These are phyloP conservation scores for Antechinus stuartii DNA, from an alignment of 2,113 vertebrate genomes.

Conservation along the genomic window DNA sequence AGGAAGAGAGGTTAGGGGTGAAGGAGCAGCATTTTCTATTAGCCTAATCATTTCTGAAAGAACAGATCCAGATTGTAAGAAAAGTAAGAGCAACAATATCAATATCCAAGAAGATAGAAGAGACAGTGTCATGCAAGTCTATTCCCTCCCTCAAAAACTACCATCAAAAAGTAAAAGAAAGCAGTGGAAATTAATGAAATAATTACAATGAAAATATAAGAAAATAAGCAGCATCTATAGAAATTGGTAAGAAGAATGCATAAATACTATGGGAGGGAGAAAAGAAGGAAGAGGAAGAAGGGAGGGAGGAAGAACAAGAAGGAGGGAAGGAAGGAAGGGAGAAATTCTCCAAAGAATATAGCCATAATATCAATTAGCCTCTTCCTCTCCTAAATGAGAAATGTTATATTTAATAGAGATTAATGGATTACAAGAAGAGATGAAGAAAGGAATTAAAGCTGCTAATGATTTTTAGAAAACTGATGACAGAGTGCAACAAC, in stretches of 20 bases:
- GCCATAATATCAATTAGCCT: neutral
- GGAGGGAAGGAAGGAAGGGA: neutral
- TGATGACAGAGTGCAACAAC: neutral
- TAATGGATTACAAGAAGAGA: neutral
- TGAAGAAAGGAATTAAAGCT: neutral
- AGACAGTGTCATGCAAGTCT: neutral
- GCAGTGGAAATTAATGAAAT: neutral
- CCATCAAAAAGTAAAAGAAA: neutral
- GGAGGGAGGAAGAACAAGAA: too few relatives aligned
- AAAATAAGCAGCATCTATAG: neutral
- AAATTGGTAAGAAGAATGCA: neutral
- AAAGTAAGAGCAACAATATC: too few relatives aligned
- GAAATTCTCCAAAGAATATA: neutral
- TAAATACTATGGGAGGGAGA: too few relatives aligned
- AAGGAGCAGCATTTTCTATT: too few relatives aligned
- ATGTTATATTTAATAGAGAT: neutral
- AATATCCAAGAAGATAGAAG: neutral
- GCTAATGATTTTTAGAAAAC: neutral
- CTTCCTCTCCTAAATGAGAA: neutral
- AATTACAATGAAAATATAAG: neutral
- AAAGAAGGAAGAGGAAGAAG: too few relatives aligned
- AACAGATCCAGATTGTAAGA: too few relatives aligned
- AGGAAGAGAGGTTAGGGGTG: too few relatives aligned
- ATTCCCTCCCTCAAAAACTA: neutral
- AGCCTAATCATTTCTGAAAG: too few relatives aligned